Base-by-base conservation (phyloP, 2,888 invertebrate species). In the Eupithecia insigniata region DNA sequence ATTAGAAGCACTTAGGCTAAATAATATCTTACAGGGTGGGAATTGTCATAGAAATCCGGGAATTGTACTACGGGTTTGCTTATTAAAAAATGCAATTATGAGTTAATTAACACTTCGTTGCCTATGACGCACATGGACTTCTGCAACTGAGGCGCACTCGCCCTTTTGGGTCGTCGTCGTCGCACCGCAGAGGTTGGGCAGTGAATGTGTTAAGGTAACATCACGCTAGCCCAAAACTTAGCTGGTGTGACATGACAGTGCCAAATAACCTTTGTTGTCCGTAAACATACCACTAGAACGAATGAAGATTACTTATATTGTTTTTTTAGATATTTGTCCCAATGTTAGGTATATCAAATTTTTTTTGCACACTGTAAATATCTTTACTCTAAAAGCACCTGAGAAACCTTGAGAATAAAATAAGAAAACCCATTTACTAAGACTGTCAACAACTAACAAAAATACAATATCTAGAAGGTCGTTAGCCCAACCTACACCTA, bases 401-500 rank as follows among this genome's bases (percentile, higher is more conserved):
- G 12, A 55, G 26, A 26, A 55, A 55, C 22, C 55, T 26, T 55
- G 22, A 26, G 55, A 26, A 55, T 26, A 55, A 26, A 55, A 55
- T 55, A 26, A 55, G 26, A 26, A 10, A 55, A 55, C 14, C 51
- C 55, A 22, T 26, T 55, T 5, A 64, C 34, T 39, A 26, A 26
- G 36, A 16, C 62, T 68, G 39, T 67, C 67, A 67, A 55, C 67
- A 22, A 32, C 5, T 22, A 60, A 61, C 60, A 68, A 28, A 60
- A 68, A 60, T n/a, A n/a, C n/a, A n/a, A n/a, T 39, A 68, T 43
- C 36, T 43, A 22, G 68, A 60, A 36, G 30, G 64, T 39, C 64
- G 36, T 64, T 64, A 64, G 64, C 22, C 30, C 51, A 62, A 18
- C 65, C 66, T 32, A 62, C 72, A 55, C 66, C 66, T 36, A 64